phyloP scores from a whole-genome alignment of 37 sponge, comb jelly and placozoan genomes.

The Hormiphora californensis region DNA sequence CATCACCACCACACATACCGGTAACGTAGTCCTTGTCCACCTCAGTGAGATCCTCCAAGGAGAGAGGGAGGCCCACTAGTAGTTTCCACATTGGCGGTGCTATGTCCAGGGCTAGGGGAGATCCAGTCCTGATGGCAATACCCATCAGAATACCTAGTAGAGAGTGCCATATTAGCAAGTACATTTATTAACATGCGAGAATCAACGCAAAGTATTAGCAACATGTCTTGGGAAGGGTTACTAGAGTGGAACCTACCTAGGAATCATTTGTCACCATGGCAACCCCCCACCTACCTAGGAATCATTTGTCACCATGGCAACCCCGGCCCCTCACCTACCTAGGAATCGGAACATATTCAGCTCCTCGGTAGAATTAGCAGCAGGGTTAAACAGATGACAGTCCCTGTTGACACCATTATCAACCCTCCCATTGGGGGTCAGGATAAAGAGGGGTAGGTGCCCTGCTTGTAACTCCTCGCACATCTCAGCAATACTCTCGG shows the following conservation, averaged over 20 bases:
- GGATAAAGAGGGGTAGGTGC: conserved; percentile 76
- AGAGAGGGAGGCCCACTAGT: conserved; percentile 71
- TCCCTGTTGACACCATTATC: conserved; percentile 92
- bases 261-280: no score
- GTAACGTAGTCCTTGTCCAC: conserved; percentile 81
- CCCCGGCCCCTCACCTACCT: conserved; percentile 59
- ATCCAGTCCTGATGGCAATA: conserved; percentile 83
- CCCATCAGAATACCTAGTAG: conserved; percentile 63
- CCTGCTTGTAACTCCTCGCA: conserved; percentile 94
- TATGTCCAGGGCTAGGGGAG: conserved; percentile 72
- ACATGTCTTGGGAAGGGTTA: no score
- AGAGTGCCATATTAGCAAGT: no score
- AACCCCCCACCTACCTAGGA: no score
- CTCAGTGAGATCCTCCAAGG: conserved; percentile 75
- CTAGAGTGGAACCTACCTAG: no score
- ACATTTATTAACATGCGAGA: no score
- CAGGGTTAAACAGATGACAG: conserved; percentile 87
- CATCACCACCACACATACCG: no score
- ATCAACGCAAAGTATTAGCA: no score
- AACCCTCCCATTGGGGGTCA: conserved; percentile 88
- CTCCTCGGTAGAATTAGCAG: conserved; percentile 66
- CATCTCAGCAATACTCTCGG: conserved; percentile 93
- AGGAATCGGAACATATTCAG: conserved; percentile 86
- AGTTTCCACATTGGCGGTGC: conserved; percentile 95
- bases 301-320: no score